These are phyloP conservation scores for Periophthalmus modestus DNA, from an alignment of 2,113 vertebrate species.

Conservation along the genomic window DNA sequence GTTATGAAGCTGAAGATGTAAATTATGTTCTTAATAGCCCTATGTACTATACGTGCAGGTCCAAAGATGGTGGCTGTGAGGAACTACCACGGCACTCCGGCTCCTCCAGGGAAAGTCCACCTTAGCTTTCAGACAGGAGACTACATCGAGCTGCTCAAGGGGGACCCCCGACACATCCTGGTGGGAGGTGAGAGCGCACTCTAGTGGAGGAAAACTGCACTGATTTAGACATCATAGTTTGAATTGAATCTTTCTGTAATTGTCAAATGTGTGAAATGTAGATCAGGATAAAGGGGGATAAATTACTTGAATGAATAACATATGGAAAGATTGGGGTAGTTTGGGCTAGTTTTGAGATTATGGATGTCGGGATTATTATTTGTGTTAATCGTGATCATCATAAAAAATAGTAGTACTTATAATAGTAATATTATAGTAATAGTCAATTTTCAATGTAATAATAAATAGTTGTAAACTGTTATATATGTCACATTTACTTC, in stretches of 20 bases:
- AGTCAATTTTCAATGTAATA: no score
- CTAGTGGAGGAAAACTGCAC: neutral
- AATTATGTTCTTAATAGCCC: no score
- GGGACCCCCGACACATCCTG: conserved; percentile 90
- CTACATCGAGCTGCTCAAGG: conserved; percentile 90
- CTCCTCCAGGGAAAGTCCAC: conserved; percentile 83
- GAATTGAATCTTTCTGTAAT: no score
- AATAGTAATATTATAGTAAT: no score
- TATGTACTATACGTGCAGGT: conserved; percentile 69
- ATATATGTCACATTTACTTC: no score
- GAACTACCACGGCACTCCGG: conserved; percentile 90
- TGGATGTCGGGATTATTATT: no score
- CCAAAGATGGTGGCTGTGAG: conserved; percentile 95
- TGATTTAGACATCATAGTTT: neutral
- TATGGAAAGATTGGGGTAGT: neutral
- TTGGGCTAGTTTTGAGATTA: neutral
- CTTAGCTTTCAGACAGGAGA: conserved; percentile 91
- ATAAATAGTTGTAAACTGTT: no score
- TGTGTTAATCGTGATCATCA: no score
- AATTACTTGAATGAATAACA: neutral
- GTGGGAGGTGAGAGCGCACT: conserved; percentile 87
- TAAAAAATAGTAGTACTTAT: no score
- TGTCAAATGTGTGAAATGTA: no score
- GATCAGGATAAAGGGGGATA: no score
- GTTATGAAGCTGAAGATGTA: neutral